phyloP scores from a whole-genome alignment of 1,140 invertebrate genomes.

The Zeugodacus cucurbitae region DNA sequence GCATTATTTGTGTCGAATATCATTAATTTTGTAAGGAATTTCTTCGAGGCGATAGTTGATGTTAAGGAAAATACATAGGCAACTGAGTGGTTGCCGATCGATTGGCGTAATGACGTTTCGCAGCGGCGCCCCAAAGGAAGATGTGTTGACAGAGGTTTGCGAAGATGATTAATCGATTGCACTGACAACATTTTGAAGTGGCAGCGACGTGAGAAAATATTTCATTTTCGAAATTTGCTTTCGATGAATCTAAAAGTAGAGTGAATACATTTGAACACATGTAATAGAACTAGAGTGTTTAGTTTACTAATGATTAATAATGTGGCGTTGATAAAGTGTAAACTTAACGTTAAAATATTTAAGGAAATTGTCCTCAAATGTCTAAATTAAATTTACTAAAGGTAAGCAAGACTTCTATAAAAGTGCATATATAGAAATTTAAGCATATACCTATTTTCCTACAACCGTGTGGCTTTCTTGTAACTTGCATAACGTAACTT shows the following conservation, averaged over 20 bases:
- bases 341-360: too few species aligned
- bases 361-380: too few species aligned
- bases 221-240: neutral
- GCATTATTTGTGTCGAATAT: conserved; percentile 12
- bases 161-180: conserved; percentile 28
- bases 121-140: conserved; percentile 3
- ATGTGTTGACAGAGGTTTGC: conserved; percentile 31
- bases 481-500: too few species aligned
- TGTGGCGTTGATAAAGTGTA: too few species aligned
- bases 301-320: too few species aligned
- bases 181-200: neutral
- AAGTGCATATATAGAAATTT: too few species aligned
- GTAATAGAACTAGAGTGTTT: too few species aligned
- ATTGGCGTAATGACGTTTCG: neutral
- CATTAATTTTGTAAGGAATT: conserved; percentile 20
- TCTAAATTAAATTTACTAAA: too few species aligned
- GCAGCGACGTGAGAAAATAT: neutral
- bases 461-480: too few species aligned
- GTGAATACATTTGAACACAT: too few species aligned
- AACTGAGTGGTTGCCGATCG: neutral
- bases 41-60: neutral
- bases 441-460: too few species aligned
- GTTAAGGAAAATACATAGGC: neutral
- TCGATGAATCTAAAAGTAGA: neutral
- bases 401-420: too few species aligned